These are phyloP conservation scores for Archaeoteleia sp. DNA, from an alignment of 2,888 invertebrate species.

Conservation along the genomic window DNA sequence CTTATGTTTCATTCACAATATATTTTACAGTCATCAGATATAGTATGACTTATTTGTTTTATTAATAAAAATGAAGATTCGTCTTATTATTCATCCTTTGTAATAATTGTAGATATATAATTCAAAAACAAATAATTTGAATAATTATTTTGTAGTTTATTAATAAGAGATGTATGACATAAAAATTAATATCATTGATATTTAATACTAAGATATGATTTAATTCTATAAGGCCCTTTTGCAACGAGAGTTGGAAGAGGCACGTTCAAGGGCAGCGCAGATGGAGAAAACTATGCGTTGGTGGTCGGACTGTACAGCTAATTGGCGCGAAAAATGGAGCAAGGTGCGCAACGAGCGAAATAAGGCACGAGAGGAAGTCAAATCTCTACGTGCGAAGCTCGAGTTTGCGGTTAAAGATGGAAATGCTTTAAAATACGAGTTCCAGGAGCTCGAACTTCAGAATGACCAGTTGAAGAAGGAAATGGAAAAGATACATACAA, in stretches of 20 bases:
- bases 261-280: slow-evolving; percentile 93
- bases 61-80: too few relatives aligned
- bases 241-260: slow-evolving; percentile 93
- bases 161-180: too few relatives aligned
- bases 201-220: too few relatives aligned
- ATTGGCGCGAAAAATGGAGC: slow-evolving; percentile 97
- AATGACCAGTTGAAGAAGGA: slow-evolving; percentile 86
- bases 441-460: slow-evolving; percentile 85
- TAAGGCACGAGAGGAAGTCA: slow-evolving; percentile 92
- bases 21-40: too few relatives aligned
- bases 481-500: slow-evolving; percentile 85
- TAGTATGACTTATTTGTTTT: too few relatives aligned
- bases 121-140: too few relatives aligned
- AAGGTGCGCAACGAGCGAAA: slow-evolving; percentile 95
- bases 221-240: slow-evolving; percentile 77
- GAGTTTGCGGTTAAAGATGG: slow-evolving; percentile 87
- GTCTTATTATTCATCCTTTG: too few relatives aligned
- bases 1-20: too few relatives aligned
- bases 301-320: slow-evolving; percentile 99
- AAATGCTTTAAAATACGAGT: slow-evolving; percentile 84
- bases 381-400: slow-evolving; percentile 86
- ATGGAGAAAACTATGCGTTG: slow-evolving; percentile 99
- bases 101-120: too few relatives aligned
- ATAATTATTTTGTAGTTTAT: too few relatives aligned
- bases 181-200: too few relatives aligned